Percentiles rank a stretch among this genome's conserved stretches.
These are phyloP conservation scores for Drosophila neocordata DNA, from an alignment of 1,140 invertebrate species.

Conservation along the genomic window DNA sequence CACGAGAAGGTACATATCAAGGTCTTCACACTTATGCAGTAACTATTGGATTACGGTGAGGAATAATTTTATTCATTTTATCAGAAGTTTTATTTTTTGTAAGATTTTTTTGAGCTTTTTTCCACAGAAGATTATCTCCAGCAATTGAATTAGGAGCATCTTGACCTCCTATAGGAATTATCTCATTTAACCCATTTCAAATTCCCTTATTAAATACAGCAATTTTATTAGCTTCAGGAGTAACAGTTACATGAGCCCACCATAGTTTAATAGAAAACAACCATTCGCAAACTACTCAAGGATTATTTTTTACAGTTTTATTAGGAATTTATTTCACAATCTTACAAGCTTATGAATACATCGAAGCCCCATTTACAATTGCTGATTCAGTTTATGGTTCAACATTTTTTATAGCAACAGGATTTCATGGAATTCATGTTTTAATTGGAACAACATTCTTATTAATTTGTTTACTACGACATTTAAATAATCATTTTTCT, in stretches of 20 bases:
- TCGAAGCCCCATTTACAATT: conserved; percentile 86
- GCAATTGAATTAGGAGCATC: conserved; percentile 85
- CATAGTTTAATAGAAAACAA: conserved; percentile 84
- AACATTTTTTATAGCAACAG: conserved; percentile 88
- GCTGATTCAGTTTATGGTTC: conserved; percentile 86
- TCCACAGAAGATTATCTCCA: conserved; percentile 83
- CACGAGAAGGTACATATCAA: conserved; percentile 85
- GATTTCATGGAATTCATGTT: conserved; percentile 90
- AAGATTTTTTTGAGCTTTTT: conserved; percentile 83
- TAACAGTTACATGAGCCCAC: conserved; percentile 85
- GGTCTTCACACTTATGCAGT: conserved; percentile 81
- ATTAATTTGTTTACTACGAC: conserved; percentile 84
- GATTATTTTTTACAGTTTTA: conserved; percentile 84
- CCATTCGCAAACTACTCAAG: conserved; percentile 81
- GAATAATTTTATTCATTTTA: conserved; percentile 57
- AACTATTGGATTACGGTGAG: conserved; percentile 82
- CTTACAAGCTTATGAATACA: conserved; percentile 83
- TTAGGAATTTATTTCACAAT: conserved; percentile 85
- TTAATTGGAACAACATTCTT: conserved; percentile 88
- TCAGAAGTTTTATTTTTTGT: conserved; percentile 52
- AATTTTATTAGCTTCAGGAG: conserved; percentile 85
- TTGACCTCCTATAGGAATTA: conserved; percentile 85
- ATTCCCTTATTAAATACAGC: conserved; percentile 86
- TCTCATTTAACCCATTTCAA: conserved; percentile 85
- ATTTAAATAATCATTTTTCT: conserved; percentile 85